These are phyloP conservation scores for Euzetes globulus DNA, from an alignment of 2,888 invertebrate genomes.

Conservation along the genomic window DNA sequence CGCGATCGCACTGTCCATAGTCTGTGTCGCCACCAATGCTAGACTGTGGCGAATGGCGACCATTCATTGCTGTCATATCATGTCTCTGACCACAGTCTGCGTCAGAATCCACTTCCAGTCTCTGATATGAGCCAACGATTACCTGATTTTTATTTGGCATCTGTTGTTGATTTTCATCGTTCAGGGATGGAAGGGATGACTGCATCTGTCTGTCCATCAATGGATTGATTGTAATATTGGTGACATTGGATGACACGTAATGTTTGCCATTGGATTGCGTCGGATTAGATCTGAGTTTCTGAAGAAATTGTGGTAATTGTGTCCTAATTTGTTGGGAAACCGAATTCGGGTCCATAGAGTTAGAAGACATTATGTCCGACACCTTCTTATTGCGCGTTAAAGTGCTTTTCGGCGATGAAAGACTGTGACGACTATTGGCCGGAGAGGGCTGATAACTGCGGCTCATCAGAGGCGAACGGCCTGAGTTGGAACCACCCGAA, in stretches of 20 bases:
- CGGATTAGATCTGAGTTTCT: neutral
- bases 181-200: slow-evolving; percentile 50
- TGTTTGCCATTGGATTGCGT: slow-evolving; percentile 23
- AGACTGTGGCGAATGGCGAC: slow-evolving; percentile 37
- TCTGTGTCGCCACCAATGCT: slow-evolving; percentile 39
- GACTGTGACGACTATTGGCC: slow-evolving; percentile 38
- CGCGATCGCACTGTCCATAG: slow-evolving; percentile 39
- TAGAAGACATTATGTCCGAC: slow-evolving; percentile 11
- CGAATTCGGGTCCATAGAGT: neutral
- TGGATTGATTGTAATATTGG: slow-evolving; percentile 41
- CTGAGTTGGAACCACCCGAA: slow-evolving; percentile 13
- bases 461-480: slow-evolving; percentile 36
- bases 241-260: slow-evolving; percentile 19
- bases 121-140: slow-evolving; percentile 18
- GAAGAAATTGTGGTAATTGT: slow-evolving; percentile 33
- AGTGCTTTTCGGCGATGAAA: slow-evolving; percentile 40
- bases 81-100: neutral
- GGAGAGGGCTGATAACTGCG: slow-evolving; percentile 41
- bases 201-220: slow-evolving; percentile 52
- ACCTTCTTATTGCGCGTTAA: slow-evolving; percentile 35
- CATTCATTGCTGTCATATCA: slow-evolving; percentile 8
- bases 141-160: slow-evolving; percentile 1
- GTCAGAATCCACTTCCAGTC: slow-evolving; percentile 7
- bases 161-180: slow-evolving; percentile 42
- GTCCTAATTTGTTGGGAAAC: slow-evolving; percentile 15